Conservation (phyloP, 2,888 invertebrate genomes). For the Hirtodrosophila trivittata region DNA sequence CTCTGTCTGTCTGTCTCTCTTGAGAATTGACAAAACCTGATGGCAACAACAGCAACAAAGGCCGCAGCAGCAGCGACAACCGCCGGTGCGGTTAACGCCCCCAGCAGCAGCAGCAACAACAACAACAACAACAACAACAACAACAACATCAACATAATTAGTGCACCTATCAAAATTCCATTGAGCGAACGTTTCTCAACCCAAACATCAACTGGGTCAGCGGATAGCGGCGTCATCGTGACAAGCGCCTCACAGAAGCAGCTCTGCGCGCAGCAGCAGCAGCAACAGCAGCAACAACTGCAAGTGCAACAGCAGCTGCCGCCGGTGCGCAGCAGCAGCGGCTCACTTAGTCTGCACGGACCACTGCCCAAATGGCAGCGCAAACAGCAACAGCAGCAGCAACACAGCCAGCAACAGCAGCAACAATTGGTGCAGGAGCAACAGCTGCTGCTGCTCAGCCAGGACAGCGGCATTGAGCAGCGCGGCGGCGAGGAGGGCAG, state of each 20-base stretch:
- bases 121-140: slow-evolving; percentile 21
- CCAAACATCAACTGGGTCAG: slow-evolving; percentile 82
- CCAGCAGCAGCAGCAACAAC: slow-evolving; percentile 27
- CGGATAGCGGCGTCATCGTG: slow-evolving; percentile 80
- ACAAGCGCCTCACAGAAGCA: slow-evolving; percentile 63
- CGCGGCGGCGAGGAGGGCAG: slow-evolving; percentile 50
- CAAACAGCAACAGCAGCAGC: slow-evolving; percentile 42
- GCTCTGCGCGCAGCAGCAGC: slow-evolving; percentile 35
- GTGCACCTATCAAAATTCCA: slow-evolving; percentile 81
- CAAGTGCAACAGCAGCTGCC: slow-evolving; percentile 51
- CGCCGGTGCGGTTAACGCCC: slow-evolving; percentile 21
- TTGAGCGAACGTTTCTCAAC: slow-evolving; percentile 80
- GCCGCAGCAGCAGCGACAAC: slow-evolving; percentile 37
- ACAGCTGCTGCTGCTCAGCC: slow-evolving; percentile 79
- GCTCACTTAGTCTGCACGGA: slow-evolving; percentile 77
- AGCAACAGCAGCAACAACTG: slow-evolving; percentile 7
- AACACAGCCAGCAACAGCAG: slow-evolving; percentile 30
- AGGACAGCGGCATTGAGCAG: slow-evolving; percentile 83
- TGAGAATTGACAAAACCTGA: slow-evolving; percentile 68
- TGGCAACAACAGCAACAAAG: slow-evolving; percentile 74
- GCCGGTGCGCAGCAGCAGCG: slow-evolving; percentile 78
- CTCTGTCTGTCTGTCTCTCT: too few relatives aligned
- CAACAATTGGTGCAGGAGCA: slow-evolving; percentile 37
- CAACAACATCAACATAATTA: slow-evolving; percentile 55
- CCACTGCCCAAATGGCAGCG: slow-evolving; percentile 68